These are phyloP conservation scores for Cardiocondyla obscurior DNA, from an alignment of 1,140 invertebrate species.

Conservation along the genomic window DNA sequence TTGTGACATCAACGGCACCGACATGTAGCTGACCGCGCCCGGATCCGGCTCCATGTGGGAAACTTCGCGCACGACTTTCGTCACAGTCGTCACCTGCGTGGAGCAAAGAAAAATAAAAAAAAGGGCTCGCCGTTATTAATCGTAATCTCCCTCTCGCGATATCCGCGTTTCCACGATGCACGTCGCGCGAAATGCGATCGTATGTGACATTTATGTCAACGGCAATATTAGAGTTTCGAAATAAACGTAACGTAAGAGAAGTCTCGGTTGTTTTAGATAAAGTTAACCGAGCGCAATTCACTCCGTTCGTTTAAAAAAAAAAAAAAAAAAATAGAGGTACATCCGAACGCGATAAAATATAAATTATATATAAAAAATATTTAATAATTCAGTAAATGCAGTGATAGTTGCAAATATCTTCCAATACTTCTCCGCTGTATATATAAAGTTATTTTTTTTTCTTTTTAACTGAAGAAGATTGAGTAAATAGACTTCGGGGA, in stretches of 20 bases:
- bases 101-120: too few species aligned
- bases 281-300: background rate
- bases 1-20: constrained; percentile 82
- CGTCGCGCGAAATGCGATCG: background rate
- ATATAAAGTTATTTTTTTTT: too few species aligned
- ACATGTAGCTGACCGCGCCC: constrained; percentile 83
- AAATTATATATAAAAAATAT: background rate
- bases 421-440: background rate
- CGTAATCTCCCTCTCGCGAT: background rate
- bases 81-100: constrained; percentile 87
- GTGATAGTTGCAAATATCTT: background rate
- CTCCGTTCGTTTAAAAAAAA: background rate
- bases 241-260: background rate
- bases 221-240: background rate
- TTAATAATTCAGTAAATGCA: background rate
- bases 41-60: constrained; percentile 88
- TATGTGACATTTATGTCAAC: background rate
- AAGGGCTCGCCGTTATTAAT: too few species aligned
- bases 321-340: too few species aligned
- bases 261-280: background rate
- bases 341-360: too few species aligned
- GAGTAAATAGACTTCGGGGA: background rate
- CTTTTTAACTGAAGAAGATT: too few species aligned
- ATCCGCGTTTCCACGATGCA: background rate
- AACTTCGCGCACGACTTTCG: constrained; percentile 88